These are phyloP conservation scores for Alcedo quadribrachys DNA, from an alignment of 2,797 vertebrate species.

Conservation along the genomic window DNA sequence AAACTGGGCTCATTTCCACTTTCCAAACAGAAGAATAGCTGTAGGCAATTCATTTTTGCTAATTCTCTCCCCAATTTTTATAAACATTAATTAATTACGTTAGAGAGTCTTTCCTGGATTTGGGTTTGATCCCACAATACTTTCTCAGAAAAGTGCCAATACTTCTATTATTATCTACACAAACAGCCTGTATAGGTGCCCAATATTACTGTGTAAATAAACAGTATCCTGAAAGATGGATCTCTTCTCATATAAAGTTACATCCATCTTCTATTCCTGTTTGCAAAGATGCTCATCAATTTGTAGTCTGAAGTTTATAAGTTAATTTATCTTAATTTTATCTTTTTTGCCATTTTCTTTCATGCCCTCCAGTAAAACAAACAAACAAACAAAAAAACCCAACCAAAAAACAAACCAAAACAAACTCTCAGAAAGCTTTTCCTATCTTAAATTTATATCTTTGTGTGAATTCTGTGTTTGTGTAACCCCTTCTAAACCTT, in stretches of 20 bases:
- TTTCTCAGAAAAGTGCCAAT: neutral
- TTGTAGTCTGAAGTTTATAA: neutral
- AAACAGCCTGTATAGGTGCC: neutral
- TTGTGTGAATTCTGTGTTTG: neutral
- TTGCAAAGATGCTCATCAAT: neutral
- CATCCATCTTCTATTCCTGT: neutral
- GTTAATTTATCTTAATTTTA: neutral
- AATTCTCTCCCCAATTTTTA: neutral
- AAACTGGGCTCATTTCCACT: neutral
- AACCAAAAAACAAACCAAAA: too few species aligned
- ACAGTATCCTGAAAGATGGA: neutral
- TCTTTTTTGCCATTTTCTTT: neutral
- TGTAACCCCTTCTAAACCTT: constrained; percentile 1
- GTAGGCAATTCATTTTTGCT: neutral
- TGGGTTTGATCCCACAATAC: neutral
- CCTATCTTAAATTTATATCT: neutral
- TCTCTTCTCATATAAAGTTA: neutral
- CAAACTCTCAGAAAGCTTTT: neutral
- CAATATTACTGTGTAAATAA: neutral
- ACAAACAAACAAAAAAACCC: too few species aligned
- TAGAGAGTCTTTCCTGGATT: neutral
- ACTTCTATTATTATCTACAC: neutral
- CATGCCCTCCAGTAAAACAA: neutral
- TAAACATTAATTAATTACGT: neutral
- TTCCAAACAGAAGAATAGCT: neutral